These are phyloP conservation scores for Nicator chloris DNA, from an alignment of 2,113 vertebrate species.

Conservation along the genomic window DNA sequence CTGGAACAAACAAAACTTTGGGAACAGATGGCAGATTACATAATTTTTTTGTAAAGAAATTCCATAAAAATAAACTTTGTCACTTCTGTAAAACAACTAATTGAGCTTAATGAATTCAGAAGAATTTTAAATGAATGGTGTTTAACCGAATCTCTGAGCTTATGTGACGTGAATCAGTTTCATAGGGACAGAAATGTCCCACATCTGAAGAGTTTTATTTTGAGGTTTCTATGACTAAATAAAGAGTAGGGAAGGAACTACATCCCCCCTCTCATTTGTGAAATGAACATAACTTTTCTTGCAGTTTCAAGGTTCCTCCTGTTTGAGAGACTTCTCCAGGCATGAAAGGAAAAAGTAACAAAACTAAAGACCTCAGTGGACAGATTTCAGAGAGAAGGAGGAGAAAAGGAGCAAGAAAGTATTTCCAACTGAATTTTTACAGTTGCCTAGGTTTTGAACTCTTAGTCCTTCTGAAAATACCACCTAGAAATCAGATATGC, in stretches of 20 bases:
- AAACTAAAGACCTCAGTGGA: neutral
- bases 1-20: neutral
- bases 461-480: neutral
- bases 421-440: neutral
- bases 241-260: neutral
- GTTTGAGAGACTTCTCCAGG: neutral
- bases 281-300: neutral
- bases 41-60: neutral
- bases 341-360: neutral
- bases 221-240: neutral
- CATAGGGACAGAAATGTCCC: neutral
- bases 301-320: neutral
- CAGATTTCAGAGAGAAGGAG: neutral
- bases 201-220: neutral
- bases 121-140: neutral
- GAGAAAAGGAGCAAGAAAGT: neutral
- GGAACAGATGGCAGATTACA: neutral
- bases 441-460: neutral
- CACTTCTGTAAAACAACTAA: neutral
- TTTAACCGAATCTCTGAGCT: neutral
- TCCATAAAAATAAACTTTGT: neutral
- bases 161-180: neutral
- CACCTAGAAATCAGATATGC: neutral
- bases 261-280: accelerated
- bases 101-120: neutral